Percentiles rank a stretch among this genome's conserved stretches.
phyloP scores from a whole-genome alignment of 2,797 vertebrate species.

The Otolemur crassicaudatus region DNA sequence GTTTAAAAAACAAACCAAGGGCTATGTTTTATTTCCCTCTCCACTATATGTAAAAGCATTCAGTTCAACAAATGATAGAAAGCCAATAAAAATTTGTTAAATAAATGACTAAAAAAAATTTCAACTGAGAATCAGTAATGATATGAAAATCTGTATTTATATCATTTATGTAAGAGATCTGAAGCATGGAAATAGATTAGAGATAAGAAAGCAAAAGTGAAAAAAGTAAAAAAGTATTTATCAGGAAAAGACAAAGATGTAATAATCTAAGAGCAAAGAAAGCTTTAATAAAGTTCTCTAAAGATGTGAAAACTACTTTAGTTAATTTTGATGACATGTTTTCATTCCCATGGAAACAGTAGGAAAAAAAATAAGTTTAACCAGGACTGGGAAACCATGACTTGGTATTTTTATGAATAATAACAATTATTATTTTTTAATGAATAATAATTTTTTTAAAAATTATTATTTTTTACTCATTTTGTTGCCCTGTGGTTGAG shows the following conservation, averaged over 20 bases:
- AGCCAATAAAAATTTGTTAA: background rate
- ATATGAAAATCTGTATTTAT: background rate
- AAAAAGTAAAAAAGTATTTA: background rate
- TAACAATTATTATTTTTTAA: background rate
- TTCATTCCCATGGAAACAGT: background rate
- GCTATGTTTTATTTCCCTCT: background rate
- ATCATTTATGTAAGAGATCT: background rate
- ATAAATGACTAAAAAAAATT: constrained; percentile 32
- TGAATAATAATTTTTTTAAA: no score
- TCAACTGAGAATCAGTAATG: constrained; percentile 13
- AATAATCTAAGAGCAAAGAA: background rate
- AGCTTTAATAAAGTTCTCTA: constrained; percentile 15
- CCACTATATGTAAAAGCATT: background rate
- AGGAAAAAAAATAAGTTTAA: constrained; percentile 19
- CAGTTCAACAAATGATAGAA: background rate
- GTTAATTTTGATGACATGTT: background rate
- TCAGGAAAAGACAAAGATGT: background rate
- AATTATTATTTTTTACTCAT: no score
- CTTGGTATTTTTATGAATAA: background rate
- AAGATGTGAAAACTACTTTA: background rate
- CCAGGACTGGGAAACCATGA: background rate
- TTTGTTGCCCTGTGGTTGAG: no score
- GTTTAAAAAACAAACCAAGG: background rate
- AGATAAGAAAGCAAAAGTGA: background rate
- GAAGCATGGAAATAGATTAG: constrained; percentile 3